Evolutionary conservation across 2,888 invertebrate species (phyloP).

Genomic region (Mactromeris polynyma): DNA sequence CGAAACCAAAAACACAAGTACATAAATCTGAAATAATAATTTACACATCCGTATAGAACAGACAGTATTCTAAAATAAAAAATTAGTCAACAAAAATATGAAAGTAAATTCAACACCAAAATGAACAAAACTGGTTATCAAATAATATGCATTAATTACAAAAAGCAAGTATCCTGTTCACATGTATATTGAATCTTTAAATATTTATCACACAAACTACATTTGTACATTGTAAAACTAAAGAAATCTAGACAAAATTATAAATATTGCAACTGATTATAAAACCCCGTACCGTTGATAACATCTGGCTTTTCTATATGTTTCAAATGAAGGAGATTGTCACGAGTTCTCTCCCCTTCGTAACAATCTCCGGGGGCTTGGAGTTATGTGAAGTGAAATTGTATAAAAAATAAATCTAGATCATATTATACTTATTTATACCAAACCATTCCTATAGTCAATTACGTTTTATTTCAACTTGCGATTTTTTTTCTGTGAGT

Average conservation of each 20-base stretch:
- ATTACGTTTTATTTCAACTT: too few relatives aligned
- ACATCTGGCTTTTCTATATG: neutral
- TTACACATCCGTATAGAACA: neutral
- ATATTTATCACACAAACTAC: neutral
- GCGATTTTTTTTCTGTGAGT: too few relatives aligned
- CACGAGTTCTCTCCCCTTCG: too few relatives aligned
- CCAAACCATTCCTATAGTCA: too few relatives aligned
- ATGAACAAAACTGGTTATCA: slow-evolving; percentile 6
- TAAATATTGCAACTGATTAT: slow-evolving; percentile 28
- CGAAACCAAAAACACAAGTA: too few relatives aligned
- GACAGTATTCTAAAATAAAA: neutral
- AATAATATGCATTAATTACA: neutral
- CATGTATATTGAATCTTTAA: neutral
- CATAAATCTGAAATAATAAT: too few relatives aligned
- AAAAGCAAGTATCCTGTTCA: neutral
- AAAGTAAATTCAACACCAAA: neutral
- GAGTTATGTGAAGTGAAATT: too few relatives aligned
- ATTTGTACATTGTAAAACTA: neutral
- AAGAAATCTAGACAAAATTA: neutral
- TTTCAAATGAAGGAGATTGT: too few relatives aligned
- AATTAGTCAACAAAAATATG: neutral
- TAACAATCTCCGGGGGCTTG: too few relatives aligned
- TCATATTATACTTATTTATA: too few relatives aligned
- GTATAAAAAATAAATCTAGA: too few relatives aligned
- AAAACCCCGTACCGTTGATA: neutral